phyloP scores from a whole-genome alignment of 2,888 invertebrate species.

The Papilio elwesi region DNA sequence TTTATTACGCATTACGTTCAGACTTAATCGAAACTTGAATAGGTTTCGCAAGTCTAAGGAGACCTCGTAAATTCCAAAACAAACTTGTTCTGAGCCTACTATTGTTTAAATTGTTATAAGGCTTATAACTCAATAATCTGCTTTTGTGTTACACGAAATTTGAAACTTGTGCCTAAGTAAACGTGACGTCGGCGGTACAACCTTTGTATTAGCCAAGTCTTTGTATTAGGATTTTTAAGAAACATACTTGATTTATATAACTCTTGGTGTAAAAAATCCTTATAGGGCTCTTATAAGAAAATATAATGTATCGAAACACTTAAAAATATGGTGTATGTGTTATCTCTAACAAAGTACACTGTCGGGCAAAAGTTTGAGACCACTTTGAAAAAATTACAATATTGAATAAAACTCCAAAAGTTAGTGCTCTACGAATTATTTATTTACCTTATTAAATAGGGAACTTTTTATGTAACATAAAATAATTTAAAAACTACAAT shows the following conservation, averaged over 20 bases:
- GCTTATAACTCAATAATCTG: constrained; percentile 34
- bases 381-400: no score
- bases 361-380: no score
- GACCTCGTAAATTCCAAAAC: constrained; percentile 23
- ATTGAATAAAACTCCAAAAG: no score
- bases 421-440: no score
- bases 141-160: constrained; percentile 31
- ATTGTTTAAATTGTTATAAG: not conserved
- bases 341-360: no score
- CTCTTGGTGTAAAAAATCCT: not conserved
- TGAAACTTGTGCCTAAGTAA: constrained; percentile 24
- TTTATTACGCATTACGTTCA: constrained; percentile 16
- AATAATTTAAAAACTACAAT: no score
- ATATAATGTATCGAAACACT: not conserved
- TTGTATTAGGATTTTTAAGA: not conserved
- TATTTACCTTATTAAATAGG: no score
- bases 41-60: not conserved
- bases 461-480: no score
- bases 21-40: constrained; percentile 9
- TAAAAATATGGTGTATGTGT: no score
- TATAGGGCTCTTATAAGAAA: not conserved
- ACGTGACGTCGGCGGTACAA: constrained; percentile 2
- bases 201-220: no score
- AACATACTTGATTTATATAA: not conserved
- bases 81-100: constrained; percentile 15